A percentile compares a stretch with the other conserved stretches of the same genome.
Evolutionary conservation across 2,888 invertebrate species (phyloP).

Genomic region (Reticulitermes lucifugus): DNA sequence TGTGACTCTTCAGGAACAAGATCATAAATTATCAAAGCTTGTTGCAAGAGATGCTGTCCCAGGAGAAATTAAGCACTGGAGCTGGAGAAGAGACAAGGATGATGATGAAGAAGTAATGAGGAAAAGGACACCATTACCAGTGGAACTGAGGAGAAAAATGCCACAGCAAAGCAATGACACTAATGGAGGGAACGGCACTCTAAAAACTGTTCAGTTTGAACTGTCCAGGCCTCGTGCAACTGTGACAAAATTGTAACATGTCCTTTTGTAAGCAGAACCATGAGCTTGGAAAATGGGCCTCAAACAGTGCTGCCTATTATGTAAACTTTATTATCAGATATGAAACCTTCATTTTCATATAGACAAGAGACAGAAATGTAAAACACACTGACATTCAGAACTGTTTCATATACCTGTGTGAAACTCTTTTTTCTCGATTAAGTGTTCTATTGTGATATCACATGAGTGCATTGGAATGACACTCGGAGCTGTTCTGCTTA

Average conservation of each 20-base stretch:
- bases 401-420: too few relatives aligned
- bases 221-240: background rate
- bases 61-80: background rate
- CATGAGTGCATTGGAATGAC: too few relatives aligned
- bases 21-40: background rate
- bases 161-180: background rate
- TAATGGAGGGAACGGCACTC: background rate
- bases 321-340: too few relatives aligned
- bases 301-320: too few relatives aligned
- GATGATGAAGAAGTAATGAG: background rate
- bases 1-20: slow-evolving; percentile 1
- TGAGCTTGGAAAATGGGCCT: background rate
- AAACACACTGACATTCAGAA: too few relatives aligned
- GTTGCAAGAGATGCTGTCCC: slow-evolving; percentile 6
- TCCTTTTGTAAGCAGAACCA: background rate
- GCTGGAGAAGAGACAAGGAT: background rate
- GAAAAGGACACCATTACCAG: background rate
- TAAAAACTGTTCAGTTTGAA: background rate
- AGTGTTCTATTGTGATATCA: too few relatives aligned
- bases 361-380: too few relatives aligned
- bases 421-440: too few relatives aligned
- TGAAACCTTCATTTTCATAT: too few relatives aligned
- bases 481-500: too few relatives aligned
- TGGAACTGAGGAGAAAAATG: slow-evolving; percentile 11
- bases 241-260: slow-evolving; percentile 1